These are phyloP conservation scores for Dromococcyx pavoninus DNA, from an alignment of 2,797 vertebrate genomes.

Conservation along the genomic window DNA sequence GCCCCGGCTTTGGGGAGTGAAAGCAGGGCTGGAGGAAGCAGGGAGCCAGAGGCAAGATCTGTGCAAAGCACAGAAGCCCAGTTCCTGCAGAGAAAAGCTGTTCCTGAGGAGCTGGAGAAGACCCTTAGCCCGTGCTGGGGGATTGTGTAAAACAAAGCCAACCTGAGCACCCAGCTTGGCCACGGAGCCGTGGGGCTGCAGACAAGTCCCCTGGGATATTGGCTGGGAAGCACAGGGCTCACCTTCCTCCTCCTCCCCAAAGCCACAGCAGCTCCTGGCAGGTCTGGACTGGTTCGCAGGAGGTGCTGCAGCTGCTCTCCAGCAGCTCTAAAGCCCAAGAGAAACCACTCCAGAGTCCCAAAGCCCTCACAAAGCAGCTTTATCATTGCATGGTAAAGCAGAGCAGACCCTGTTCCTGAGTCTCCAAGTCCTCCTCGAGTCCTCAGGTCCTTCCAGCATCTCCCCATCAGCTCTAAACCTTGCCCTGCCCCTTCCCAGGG, in stretches of 20 bases:
- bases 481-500: not conserved
- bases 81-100: not conserved
- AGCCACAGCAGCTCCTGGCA: not conserved
- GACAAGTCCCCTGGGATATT: not conserved
- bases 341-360: not conserved
- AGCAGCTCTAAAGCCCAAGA: no score
- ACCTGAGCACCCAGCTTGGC: accelerated
- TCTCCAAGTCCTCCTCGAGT: not conserved
- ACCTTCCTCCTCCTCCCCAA: accelerated
- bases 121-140: not conserved
- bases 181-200: accelerated
- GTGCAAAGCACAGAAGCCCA: not conserved
- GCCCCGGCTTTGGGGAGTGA: not conserved
- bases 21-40: accelerated
- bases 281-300: not conserved
- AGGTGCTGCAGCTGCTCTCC: not conserved
- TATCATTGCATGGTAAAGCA: accelerated
- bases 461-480: not conserved
- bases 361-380: no score
- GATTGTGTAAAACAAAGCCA: accelerated
- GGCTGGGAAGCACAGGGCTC: accelerated
- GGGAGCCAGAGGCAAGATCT: accelerated
- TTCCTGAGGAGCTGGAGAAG: not conserved
- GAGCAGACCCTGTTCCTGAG: not conserved
- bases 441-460: not conserved